Conservation (phyloP, 2,797 vertebrate species). For the Anabacerthia variegaticeps region DNA sequence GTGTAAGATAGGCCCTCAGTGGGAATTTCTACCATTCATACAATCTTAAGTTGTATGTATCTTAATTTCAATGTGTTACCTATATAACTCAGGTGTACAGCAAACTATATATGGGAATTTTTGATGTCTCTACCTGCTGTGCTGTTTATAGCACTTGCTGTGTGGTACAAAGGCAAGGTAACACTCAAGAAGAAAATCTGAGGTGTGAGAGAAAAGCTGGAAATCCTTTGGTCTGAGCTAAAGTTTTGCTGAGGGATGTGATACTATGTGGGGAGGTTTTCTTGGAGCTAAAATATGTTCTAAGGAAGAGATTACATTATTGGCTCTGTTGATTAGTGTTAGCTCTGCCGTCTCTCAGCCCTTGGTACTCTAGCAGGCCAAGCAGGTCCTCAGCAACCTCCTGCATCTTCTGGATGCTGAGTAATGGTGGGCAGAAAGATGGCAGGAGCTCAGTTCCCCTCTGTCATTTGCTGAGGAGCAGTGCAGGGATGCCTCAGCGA, state of each 20-base stretch:
- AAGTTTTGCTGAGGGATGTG: not conserved
- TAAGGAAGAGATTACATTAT: not conserved
- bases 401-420: not conserved
- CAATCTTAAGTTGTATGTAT: not conserved
- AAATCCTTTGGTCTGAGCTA: not conserved
- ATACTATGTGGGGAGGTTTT: not conserved
- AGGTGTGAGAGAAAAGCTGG: not conserved
- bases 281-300: not conserved
- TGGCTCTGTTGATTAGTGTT: not conserved
- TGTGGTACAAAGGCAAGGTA: not conserved
- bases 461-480: not conserved
- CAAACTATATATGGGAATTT: not conserved
- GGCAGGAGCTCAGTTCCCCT: not conserved
- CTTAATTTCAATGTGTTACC: not conserved
- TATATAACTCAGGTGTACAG: not conserved
- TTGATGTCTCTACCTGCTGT: not conserved
- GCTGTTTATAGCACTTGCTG: not conserved
- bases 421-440: not conserved
- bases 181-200: not conserved
- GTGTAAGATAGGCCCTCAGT: not conserved
- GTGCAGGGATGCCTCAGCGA: not conserved
- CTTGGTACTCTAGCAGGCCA: not conserved
- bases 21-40: not conserved
- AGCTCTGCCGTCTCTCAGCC: not conserved
- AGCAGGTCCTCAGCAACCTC: not conserved